These are phyloP conservation scores for Liasis olivaceus DNA, from an alignment of 2,797 vertebrate species.

Conservation along the genomic window DNA sequence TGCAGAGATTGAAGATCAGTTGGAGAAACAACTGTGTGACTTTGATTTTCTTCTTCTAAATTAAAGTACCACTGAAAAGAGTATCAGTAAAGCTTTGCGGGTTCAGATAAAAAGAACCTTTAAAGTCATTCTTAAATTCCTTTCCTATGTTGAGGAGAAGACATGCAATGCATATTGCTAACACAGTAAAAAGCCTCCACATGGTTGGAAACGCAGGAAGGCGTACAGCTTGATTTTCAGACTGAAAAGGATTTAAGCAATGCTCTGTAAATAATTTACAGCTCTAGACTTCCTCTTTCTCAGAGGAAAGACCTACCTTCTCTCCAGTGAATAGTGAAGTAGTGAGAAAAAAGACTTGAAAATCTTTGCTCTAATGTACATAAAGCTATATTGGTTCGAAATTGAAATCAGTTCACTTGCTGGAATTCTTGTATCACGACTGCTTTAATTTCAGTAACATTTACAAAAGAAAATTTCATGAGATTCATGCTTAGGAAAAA, in stretches of 20 bases:
- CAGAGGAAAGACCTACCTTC: not conserved
- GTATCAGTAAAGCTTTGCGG: not conserved
- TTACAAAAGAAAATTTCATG: too few relatives aligned
- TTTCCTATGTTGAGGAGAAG: not conserved
- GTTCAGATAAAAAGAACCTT: not conserved
- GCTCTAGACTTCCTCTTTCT: not conserved
- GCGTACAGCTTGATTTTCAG: not conserved
- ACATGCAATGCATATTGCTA: not conserved
- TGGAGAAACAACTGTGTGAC: not conserved
- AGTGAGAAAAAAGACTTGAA: not conserved
- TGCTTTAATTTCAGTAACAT: too few relatives aligned
- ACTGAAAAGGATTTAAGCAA: not conserved
- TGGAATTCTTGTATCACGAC: too few relatives aligned
- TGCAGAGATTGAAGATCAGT: not conserved
- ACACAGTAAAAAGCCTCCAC: not conserved
- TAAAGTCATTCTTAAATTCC: not conserved
- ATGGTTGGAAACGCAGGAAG: not conserved
- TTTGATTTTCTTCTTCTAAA: not conserved
- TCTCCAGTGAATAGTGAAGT: not conserved
- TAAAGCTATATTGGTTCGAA: not conserved
- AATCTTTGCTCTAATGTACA: not conserved
- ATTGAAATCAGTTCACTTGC: not conserved
- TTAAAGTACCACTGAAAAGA: not conserved
- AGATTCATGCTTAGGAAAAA: too few relatives aligned
- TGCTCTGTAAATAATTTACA: not conserved